Evolutionary conservation across 35 echinoderm and acorn worm species (phyloP).

Genomic region (Apostichopus parvimensis): DNA sequence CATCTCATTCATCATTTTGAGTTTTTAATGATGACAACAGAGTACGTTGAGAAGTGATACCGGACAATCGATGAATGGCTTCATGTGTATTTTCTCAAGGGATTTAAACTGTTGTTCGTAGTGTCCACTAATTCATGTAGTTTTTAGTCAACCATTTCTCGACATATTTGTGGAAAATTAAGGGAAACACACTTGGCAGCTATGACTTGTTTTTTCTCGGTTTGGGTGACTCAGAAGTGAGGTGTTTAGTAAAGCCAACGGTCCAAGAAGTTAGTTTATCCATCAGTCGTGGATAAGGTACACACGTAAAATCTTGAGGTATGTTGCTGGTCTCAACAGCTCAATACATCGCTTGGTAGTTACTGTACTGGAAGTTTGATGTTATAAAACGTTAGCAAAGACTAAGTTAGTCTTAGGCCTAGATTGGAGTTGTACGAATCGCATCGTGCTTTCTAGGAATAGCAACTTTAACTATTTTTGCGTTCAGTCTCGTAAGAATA

Average conservation of each 20-base stretch:
- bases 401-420: too few species aligned
- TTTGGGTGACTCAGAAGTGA: background rate
- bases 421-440: too few species aligned
- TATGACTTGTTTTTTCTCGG: background rate
- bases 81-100: background rate
- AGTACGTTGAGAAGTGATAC: too few species aligned
- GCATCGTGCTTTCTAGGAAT: too few species aligned
- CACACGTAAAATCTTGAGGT: conserved; percentile 15
- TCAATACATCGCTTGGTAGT: too few species aligned
- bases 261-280: background rate
- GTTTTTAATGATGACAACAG: background rate
- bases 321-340: background rate
- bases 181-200: background rate
- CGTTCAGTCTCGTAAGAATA: too few species aligned
- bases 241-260: background rate
- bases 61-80: background rate
- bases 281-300: conserved; percentile 1
- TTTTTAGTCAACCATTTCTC: background rate
- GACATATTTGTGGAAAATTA: background rate
- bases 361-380: too few species aligned
- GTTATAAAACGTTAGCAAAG: too few species aligned
- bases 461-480: too few species aligned
- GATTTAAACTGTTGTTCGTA: background rate
- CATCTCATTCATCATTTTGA: background rate
- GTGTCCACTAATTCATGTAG: background rate